These are phyloP conservation scores for Tauraco hartlaubi DNA, from an alignment of 2,797 vertebrate species.

Conservation along the genomic window DNA sequence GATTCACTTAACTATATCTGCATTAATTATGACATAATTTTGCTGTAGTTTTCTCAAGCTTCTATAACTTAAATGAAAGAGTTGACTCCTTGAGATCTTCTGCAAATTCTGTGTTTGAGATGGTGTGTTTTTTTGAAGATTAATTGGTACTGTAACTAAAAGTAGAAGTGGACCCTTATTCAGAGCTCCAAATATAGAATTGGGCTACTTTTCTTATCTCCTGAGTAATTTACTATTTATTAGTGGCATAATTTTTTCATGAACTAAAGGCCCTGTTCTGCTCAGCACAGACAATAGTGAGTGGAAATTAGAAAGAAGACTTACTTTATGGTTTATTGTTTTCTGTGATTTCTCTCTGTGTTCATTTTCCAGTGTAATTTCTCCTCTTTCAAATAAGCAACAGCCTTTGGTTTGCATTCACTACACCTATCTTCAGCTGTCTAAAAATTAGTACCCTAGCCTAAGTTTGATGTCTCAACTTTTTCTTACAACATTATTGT, in stretches of 20 bases:
- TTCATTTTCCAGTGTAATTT: not conserved
- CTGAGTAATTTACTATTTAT: not conserved
- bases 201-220: not conserved
- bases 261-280: not conserved
- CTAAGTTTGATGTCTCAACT: not conserved
- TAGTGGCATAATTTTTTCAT: not conserved
- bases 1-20: slow-evolving; percentile 57
- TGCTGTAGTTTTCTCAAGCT: not conserved
- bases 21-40: slow-evolving; percentile 61
- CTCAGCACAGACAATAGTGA: not conserved
- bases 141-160: not conserved
- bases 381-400: not conserved
- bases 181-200: not conserved
- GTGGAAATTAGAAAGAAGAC: not conserved
- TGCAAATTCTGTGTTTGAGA: not conserved
- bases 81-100: not conserved
- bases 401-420: not conserved
- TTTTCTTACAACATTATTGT: not conserved
- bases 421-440: not conserved
- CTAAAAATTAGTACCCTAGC: not conserved
- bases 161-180: not conserved
- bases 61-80: not conserved
- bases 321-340: not conserved
- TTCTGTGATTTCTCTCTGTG: not conserved
- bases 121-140: not conserved